phyloP scores from a whole-genome alignment of 2,888 invertebrate species.

The Criorhina ranunculi region DNA sequence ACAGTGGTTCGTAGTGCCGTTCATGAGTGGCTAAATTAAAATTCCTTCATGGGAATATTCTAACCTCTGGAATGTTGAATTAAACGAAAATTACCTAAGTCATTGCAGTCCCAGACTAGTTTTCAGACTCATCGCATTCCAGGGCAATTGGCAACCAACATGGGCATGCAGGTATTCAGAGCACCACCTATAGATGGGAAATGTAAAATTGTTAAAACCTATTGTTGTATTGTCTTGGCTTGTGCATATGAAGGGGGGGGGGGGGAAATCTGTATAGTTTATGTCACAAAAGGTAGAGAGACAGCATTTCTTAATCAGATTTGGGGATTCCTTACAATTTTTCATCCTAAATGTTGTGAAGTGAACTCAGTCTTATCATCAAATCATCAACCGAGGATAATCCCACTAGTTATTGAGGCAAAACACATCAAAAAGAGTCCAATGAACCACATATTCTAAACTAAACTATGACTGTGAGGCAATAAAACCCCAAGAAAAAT shows the following conservation, averaged over 20 bases:
- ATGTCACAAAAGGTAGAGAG: constrained; percentile 41
- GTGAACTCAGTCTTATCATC: constrained; percentile 17
- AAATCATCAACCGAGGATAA: constrained; percentile 36
- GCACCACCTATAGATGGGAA: constrained; percentile 66
- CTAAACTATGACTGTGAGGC: not conserved
- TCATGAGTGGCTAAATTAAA: constrained; percentile 58
- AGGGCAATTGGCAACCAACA: constrained; percentile 69
- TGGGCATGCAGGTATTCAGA: constrained; percentile 55
- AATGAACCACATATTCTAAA: constrained; percentile 39
- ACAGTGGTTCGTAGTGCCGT: constrained; percentile 6
- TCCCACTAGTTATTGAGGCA: constrained; percentile 14
- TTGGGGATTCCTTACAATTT: not conserved
- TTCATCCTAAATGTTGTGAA: not conserved
- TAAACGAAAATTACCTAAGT: constrained; percentile 73
- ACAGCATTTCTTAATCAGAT: constrained; percentile 26
- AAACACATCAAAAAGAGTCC: constrained; percentile 34
- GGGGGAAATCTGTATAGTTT: constrained; percentile 38
- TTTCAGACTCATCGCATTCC: constrained; percentile 75
- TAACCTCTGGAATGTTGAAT: constrained; percentile 74
- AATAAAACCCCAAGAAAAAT: constrained; percentile 28
- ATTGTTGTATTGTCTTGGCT: constrained; percentile 57
- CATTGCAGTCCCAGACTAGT: constrained; percentile 70
- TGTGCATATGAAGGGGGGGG: not conserved
- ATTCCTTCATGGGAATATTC: constrained; percentile 73
- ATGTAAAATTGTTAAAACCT: constrained; percentile 50